Conservation (phyloP, 23 tunicate genomes). For the Oikopleura dioica region DNA sequence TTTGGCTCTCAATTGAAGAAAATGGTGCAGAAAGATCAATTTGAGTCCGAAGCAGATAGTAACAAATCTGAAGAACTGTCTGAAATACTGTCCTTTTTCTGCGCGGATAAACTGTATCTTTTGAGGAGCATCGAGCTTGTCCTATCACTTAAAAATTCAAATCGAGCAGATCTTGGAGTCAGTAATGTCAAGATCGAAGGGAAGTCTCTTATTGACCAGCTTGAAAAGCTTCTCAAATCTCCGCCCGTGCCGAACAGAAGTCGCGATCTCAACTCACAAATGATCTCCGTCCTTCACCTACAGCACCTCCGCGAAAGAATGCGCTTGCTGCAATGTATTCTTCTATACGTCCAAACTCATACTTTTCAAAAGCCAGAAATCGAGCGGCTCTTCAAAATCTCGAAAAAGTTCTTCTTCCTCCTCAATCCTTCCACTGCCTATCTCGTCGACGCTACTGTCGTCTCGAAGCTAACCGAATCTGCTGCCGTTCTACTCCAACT, state of each 20-base stretch:
- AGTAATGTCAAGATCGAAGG: neutral
- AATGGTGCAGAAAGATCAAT: no score
- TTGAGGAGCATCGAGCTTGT: neutral
- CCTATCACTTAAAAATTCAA: neutral
- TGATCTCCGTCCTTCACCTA: neutral
- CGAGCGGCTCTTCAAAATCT: neutral
- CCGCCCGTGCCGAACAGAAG: neutral
- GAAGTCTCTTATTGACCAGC: neutral
- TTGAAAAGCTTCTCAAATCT: neutral
- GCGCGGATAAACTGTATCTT: neutral
- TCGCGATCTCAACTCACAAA: neutral
- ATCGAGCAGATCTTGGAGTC: neutral
- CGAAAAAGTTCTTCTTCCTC: neutral
- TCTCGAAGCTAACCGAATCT: neutral
- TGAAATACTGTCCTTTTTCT: neutral
- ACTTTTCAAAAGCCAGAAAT: neutral
- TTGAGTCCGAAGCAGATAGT: no score
- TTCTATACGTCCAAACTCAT: neutral
- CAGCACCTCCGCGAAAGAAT: neutral
- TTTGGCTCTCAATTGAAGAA: no score
- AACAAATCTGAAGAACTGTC: no score
- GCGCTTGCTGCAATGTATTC: neutral
- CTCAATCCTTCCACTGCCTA: neutral
- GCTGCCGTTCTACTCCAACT: neutral
- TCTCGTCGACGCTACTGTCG: neutral